Base-by-base conservation (phyloP, 2,113 vertebrate genomes). In the Eudorcas thomsonii region DNA sequence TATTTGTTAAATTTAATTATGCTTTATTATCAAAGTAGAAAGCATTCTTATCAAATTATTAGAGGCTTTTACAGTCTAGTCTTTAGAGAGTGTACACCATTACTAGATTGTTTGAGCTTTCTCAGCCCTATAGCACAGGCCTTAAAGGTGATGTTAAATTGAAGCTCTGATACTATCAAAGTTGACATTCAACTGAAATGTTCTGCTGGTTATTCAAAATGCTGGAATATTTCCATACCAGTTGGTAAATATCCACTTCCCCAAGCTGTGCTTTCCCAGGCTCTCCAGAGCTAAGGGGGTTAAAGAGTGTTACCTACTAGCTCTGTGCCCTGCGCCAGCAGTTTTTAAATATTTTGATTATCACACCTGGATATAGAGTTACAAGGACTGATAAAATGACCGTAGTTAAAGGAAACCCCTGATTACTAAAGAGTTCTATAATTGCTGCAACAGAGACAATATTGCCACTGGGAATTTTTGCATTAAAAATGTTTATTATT, bases 21-120 rank as follows among this genome's bases (percentile, higher is more conserved):
- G 14, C 60, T 62, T 94, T 93, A 59, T 90, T 71, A 84, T 67
- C 45, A 94, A 82, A 43, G n/a, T 52, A 74, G 48, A 91, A 80
- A 85, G n/a, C 26, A 45, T 96, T 96, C 62, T 96, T 95, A 84
- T 8, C 21, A 36, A 83, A 71, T 93, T 80, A 90, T 91, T 86
- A 88, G 43, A 97, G n/a, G 23, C 33, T 64, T 77, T 93, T 95
- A 26, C 19, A 67, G 43, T 28, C 33, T 77, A 52, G 74, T 71
- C 28, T 1, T 84, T 48, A 88, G 30, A 45, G 26, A 9, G 2
- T 48, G 3, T 39, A 28, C 19, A 2, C 5, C 16, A 23, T 95
- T 96, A 45, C 50, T 85, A 85, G 59, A 43, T 55, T 54, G 30
- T 71, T 82, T 64, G 33, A 88, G 67, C 45, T 89, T 74, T 78